A percentile compares a stretch with the other conserved stretches of the same genome.
phyloP scores from a whole-genome alignment of 2,113 vertebrate genomes.

The Coptodon rendalli region DNA sequence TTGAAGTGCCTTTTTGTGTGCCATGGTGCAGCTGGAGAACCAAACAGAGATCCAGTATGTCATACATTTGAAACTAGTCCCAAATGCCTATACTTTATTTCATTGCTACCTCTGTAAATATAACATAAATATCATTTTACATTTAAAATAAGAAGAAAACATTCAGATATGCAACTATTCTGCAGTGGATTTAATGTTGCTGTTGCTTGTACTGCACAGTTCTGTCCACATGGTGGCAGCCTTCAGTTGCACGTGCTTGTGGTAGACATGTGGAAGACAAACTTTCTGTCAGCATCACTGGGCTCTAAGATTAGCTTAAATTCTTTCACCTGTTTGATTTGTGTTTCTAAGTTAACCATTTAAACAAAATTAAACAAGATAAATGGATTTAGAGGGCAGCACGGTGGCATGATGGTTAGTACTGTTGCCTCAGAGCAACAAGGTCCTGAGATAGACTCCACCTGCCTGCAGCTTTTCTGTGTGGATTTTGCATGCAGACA shows the following conservation, averaged over 20 bases:
- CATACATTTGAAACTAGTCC: not conserved
- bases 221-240: conserved; percentile 30
- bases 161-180: not conserved
- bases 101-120: not conserved
- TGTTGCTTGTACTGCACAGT: not conserved
- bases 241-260: not conserved
- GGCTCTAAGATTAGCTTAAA: not conserved
- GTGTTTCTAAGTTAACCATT: not conserved
- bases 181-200: not conserved
- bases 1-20: not conserved
- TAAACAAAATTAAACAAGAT: not conserved
- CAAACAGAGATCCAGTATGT: not conserved
- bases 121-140: not conserved
- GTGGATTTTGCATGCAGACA: not conserved
- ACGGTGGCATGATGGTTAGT: not conserved
- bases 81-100: not conserved
- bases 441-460: not conserved
- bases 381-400: not conserved
- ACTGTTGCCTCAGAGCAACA: not conserved
- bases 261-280: not conserved
- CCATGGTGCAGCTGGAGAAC: not conserved
- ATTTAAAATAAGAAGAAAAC: not conserved
- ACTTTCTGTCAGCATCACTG: not conserved
- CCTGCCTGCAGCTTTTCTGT: not conserved
- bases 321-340: not conserved